Percentiles rank a stretch among this genome's conserved stretches.
These are phyloP conservation scores for Lepeophtheirus salmonis DNA, from an alignment of 1,140 invertebrate species.

Conservation along the genomic window DNA sequence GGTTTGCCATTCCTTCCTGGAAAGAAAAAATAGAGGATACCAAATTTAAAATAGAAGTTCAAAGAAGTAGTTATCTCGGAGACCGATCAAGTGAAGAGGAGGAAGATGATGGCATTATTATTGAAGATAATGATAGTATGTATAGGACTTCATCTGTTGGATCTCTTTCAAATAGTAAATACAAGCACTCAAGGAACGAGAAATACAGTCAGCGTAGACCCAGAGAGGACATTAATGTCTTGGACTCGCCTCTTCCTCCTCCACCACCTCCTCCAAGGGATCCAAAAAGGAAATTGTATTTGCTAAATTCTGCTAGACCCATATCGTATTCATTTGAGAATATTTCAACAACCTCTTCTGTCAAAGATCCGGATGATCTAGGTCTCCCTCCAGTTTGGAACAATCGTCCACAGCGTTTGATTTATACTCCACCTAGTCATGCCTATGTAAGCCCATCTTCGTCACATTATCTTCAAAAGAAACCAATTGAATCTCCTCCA, in stretches of 20 bases:
- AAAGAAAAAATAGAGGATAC: background rate
- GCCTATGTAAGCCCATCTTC: background rate
- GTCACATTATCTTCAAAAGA: background rate
- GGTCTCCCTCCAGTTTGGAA: background rate
- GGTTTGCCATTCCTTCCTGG: background rate
- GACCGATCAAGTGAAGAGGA: background rate
- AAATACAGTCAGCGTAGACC: too few species aligned
- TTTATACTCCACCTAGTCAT: background rate
- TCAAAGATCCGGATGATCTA: background rate
- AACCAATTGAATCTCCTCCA: background rate
- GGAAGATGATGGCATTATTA: background rate
- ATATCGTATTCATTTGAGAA: slow-evolving; percentile 17
- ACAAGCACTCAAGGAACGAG: too few species aligned
- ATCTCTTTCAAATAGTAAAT: too few species aligned
- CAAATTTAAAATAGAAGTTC: background rate
- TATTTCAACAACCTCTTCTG: background rate
- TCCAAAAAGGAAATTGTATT: background rate
- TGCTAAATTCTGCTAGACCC: background rate
- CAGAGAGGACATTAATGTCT: too few species aligned
- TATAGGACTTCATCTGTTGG: background rate
- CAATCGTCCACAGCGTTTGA: background rate
- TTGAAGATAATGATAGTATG: background rate
- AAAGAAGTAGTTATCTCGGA: background rate
- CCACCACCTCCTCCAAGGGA: slow-evolving; percentile 16
- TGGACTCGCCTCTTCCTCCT: too few species aligned